Conservation (phyloP, 2,113 vertebrate species). For the Hydrolagus affinis region DNA sequence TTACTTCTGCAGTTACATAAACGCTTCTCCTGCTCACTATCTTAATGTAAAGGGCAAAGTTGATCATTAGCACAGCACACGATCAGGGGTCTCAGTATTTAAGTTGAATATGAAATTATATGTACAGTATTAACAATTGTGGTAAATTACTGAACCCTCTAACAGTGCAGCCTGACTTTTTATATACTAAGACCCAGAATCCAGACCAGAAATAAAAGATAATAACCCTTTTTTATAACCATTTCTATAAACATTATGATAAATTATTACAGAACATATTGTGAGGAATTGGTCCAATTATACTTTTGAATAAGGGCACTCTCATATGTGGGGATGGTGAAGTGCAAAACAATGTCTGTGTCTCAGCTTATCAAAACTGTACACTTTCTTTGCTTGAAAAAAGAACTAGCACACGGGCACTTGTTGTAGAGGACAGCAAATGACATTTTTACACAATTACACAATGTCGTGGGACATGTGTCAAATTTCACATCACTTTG, state of each 20-base stretch:
- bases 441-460: neutral
- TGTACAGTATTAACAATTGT: slow-evolving; percentile 4
- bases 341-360: neutral
- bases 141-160: slow-evolving; percentile 1
- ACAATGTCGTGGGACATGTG: neutral
- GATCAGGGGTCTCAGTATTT: neutral
- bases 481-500: neutral
- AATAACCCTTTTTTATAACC: neutral
- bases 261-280: neutral
- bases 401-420: neutral
- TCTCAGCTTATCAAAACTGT: neutral
- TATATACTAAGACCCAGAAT: neutral
- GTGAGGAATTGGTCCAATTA: neutral
- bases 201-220: neutral
- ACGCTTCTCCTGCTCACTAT: neutral
- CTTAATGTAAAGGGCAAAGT: neutral
- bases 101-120: neutral
- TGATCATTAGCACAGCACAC: neutral
- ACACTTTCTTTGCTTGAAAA: neutral
- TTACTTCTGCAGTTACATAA: neutral
- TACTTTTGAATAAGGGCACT: neutral
- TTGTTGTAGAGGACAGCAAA: neutral
- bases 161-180: neutral
- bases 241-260: neutral
- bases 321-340: neutral